Evolutionary conservation across 2,888 invertebrate genomes (phyloP), one percentile per base, ranked within the genome.

Genomic region (Ophion obscuratus): DNA sequence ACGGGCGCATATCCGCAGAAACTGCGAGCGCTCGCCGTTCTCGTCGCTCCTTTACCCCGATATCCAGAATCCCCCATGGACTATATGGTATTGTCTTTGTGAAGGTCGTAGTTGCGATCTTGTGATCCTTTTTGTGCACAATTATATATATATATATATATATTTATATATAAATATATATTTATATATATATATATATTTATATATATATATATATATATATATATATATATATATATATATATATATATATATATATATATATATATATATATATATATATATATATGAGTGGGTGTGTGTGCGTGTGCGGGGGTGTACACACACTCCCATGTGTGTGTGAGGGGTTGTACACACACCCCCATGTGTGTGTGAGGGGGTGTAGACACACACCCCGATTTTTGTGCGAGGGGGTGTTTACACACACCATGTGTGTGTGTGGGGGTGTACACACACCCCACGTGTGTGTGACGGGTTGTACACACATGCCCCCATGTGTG

Each of bases 1-100:
- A 89, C 87, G 86, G 76, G 64, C 81, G 74, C 85, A 88, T 88
- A 89, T 88, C 84, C 88, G 81, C 68, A 64, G 83, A 77, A 83
- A 68, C 76, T 68, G 83, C 67, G 47, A 47, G 74, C 76, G 77
- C 68, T 83, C 44, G 14, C 61, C 14, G 47, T 47, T 47, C 80
- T 9, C 68, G 62, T 17, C 40, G 59, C 57, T 53, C 62, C 47
- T 59, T n/a, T 11, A 17, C 68, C 68, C 36, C 31, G 7, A 24
- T 75, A 40, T 62, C 27, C 64, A 74, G 64, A 81, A 83, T 81
- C 73, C 59, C 44, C 77, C 11, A 47, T 31, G 57, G 79, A 79
- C 75, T 71, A 76, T 71, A 76, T 79, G 79, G 75, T 31, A 31
- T 71, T 59, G 57, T 61, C 31, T 10, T 64, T 27, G 47, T 81